phyloP scores from a whole-genome alignment of 2,888 invertebrate species.

The Caenorhabditis angaria region DNA sequence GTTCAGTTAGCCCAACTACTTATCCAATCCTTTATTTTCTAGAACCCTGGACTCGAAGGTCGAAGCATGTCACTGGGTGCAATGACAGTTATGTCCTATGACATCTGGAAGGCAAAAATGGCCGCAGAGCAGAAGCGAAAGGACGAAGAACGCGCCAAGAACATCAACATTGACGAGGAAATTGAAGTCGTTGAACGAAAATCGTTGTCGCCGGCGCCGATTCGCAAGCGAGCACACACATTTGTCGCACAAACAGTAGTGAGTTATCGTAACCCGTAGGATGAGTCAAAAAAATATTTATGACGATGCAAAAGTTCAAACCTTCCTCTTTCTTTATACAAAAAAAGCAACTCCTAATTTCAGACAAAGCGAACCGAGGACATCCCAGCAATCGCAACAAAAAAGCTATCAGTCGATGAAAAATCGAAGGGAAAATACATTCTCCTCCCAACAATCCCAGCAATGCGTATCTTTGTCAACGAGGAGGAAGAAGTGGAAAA shows the following conservation, averaged over 20 bases:
- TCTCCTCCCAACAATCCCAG: constrained; percentile 52
- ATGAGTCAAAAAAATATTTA: background rate
- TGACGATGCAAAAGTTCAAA: background rate
- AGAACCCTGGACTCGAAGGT: constrained; percentile 45
- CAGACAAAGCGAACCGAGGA: constrained; percentile 23
- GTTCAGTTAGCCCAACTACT: background rate
- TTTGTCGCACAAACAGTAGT: constrained; percentile 43
- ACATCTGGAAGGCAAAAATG: constrained; percentile 60
- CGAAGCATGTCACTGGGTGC: constrained; percentile 52
- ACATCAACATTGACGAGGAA: background rate
- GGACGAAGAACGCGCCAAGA: constrained; percentile 35
- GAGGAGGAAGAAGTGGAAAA: constrained; percentile 34
- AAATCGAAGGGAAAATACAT: constrained; percentile 49
- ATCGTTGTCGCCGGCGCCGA: constrained; percentile 21
- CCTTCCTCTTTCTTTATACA: constrained; percentile 1
- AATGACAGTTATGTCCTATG: constrained; percentile 62
- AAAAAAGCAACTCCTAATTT: background rate
- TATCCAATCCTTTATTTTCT: constrained; percentile 6
- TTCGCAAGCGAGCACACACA: constrained; percentile 48
- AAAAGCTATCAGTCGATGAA: constrained; percentile 45
- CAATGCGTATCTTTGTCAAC: constrained; percentile 51
- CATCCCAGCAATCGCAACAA: constrained; percentile 34
- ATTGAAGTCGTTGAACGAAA: background rate
- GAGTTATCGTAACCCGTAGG: constrained; percentile 6
- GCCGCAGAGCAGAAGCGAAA: constrained; percentile 53